Evolutionary conservation across 2,888 invertebrate species (phyloP), one percentile per base, ranked within the genome.

Genomic region (Microctonus aethiopoides): DNA sequence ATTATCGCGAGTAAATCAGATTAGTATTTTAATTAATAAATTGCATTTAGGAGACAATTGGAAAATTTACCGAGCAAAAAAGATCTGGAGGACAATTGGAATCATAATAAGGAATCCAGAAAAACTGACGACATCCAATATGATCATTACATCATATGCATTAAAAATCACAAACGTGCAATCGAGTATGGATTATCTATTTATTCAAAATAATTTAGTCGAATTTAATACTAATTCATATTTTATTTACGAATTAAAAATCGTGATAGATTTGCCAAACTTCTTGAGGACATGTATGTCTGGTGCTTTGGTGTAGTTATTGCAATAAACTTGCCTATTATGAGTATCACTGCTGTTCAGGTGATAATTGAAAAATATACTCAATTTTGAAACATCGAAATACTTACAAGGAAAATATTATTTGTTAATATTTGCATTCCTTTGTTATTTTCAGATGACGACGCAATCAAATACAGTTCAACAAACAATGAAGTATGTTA

Each of bases 231-330:
- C 5, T 4, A 39, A n/a, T 39, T 6, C n/a, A 39, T 54, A 11
- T 24, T 20, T 3, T n/a, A n/a, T n/a, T n/a, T 2, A n/a, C n/a
- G 5, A n/a, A 39, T 39, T 39, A 39, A 39, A 39, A 13, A 46
- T 16, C 6, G 7, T 64, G 29, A 51, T 10, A 41, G 65, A 56
- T 65, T 65, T 39, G 56, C 65, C 24, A 24, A 56, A 39, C 13
- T 54, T 39, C 56, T 65, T 16, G 65, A 65, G n/a, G 10, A 36
- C 13, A 39, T 54, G 36, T 56, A 65, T 16, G 56, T 29, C 1
- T 65, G 65, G 65, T 56, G 36, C 26, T 56, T 65, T 26, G 65
- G 56, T 22, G 36, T 56, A 6, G 54, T 56, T 9, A 56, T 39
- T 22, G 13, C 39, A n/a, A 5, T 65, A 26, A 65, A 65, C 26